A percentile compares a stretch with the other conserved stretches of the same genome.
These are phyloP conservation scores for Zeuzera pyrina DNA, from an alignment of 2,888 invertebrate genomes.

Conservation along the genomic window DNA sequence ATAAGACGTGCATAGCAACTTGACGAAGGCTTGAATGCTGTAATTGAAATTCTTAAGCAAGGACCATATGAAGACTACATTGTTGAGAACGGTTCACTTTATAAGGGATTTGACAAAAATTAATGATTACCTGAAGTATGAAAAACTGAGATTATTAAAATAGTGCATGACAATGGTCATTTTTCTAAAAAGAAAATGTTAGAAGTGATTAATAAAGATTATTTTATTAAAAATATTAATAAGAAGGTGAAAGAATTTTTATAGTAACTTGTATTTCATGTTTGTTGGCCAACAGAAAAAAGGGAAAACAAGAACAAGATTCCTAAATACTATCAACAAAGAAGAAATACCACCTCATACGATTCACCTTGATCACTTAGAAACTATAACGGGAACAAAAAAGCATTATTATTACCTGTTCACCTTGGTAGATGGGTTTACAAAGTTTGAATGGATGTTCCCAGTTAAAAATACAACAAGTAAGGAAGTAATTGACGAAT, in stretches of 20 bases:
- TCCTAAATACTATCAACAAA: constrained; percentile 27
- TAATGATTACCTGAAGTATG: too few species aligned
- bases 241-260: constrained; percentile 15
- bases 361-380: constrained; percentile 31
- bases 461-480: constrained; percentile 25
- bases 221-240: constrained; percentile 12
- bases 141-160: too few species aligned
- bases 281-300: constrained; percentile 11
- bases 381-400: constrained; percentile 23
- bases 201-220: constrained; percentile 12
- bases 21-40: too few species aligned
- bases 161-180: neutral
- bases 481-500: constrained; percentile 24
- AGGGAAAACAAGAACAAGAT: constrained; percentile 27
- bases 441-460: constrained; percentile 31
- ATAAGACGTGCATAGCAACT: too few species aligned
- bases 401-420: constrained; percentile 29
- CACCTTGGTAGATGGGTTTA: constrained; percentile 26
- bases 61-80: too few species aligned
- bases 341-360: constrained; percentile 25
- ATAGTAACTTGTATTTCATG: constrained; percentile 14
- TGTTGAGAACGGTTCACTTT: too few species aligned
- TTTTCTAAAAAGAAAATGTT: neutral
- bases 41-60: too few species aligned
- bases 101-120: too few species aligned